Evolutionary conservation across 2,797 vertebrate genomes (phyloP).

Genomic region (Acropternis orthonyx): DNA sequence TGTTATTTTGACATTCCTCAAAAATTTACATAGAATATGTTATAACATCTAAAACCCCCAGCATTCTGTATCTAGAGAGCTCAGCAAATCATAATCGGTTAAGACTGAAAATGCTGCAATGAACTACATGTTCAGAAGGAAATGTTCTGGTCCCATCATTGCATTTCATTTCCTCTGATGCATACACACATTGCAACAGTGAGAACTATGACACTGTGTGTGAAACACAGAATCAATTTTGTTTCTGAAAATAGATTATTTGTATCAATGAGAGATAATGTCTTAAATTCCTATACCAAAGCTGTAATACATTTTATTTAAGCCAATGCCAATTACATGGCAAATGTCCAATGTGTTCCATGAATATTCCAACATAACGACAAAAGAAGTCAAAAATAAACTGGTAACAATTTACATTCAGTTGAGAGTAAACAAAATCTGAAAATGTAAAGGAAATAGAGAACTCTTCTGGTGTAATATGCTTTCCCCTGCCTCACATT

Average conservation of each 20-base stretch:
- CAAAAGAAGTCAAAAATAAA: neutral
- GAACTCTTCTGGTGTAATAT: neutral
- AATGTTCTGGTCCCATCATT: neutral
- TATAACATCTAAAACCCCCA: neutral
- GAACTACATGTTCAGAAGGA: neutral
- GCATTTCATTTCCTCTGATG: neutral
- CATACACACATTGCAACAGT: neutral
- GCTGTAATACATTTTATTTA: neutral
- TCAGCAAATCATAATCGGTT: neutral
- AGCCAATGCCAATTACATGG: neutral
- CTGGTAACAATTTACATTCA: neutral
- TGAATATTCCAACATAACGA: neutral
- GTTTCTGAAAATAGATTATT: neutral
- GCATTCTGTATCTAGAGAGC: neutral
- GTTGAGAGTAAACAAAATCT: neutral
- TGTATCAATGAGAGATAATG: neutral
- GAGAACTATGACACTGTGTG: neutral
- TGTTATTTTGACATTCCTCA: neutral
- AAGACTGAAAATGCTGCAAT: neutral
- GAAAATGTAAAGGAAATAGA: neutral
- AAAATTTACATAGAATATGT: neutral
- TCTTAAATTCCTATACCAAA: neutral
- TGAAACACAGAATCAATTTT: neutral
- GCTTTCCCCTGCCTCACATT: neutral
- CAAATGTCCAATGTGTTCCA: neutral